Percentiles rank a stretch among this genome's conserved stretches.
Conservation (phyloP, 2,797 vertebrate species). For the Mustela erminea region DNA sequence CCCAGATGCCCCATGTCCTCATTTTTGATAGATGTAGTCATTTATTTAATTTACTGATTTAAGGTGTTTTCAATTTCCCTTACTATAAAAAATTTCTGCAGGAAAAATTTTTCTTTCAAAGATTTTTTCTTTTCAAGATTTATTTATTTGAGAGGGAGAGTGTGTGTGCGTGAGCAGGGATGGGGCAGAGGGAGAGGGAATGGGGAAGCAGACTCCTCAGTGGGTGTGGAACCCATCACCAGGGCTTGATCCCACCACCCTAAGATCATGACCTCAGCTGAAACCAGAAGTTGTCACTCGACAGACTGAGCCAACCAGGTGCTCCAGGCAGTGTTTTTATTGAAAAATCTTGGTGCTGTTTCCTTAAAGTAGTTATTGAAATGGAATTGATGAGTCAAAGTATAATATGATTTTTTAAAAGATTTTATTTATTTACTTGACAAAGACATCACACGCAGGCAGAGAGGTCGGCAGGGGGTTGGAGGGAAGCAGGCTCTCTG, state of each 20-base stretch:
- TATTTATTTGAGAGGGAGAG: not conserved
- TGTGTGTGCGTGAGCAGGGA: not conserved
- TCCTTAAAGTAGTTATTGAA: constrained; percentile 1
- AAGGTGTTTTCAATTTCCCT: not conserved
- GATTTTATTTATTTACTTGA: too few species aligned
- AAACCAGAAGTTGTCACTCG: not conserved
- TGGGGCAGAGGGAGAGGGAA: not conserved
- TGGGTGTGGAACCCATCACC: too few species aligned
- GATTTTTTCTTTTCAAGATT: not conserved
- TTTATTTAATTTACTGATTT: constrained; percentile 35
- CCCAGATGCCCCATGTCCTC: not conserved
- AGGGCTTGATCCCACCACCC: not conserved
- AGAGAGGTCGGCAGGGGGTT: too few species aligned
- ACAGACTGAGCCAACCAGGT: not conserved
- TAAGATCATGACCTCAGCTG: not conserved
- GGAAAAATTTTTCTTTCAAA: not conserved
- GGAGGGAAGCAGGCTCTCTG: too few species aligned
- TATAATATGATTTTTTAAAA: not conserved
- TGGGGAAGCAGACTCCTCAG: not conserved
- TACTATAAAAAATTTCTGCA: not conserved
- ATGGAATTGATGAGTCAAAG: not conserved
- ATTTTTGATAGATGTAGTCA: constrained; percentile 35
- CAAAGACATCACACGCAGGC: too few species aligned
- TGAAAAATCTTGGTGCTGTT: not conserved
- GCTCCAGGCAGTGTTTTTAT: not conserved